phyloP scores from a whole-genome alignment of 2,888 invertebrate genomes.

The Gasteruption jaculator region DNA sequence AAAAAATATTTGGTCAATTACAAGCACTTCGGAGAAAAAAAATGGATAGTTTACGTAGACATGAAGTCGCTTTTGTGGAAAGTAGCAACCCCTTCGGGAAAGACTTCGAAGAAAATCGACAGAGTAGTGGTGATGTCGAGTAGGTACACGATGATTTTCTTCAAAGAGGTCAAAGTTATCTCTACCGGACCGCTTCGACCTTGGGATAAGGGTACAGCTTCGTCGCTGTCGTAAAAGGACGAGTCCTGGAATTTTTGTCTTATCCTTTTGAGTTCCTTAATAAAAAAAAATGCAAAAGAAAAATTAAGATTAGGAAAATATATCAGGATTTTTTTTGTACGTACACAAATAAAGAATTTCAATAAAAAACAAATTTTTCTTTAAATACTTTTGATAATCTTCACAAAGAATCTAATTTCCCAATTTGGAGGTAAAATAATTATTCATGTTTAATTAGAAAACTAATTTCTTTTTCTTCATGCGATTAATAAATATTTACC shows the following conservation, averaged over 20 bases:
- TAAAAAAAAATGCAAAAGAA: constrained; percentile 12
- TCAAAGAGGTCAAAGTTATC: constrained; percentile 54
- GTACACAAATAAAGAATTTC: too few relatives aligned
- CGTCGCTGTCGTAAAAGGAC: constrained; percentile 30
- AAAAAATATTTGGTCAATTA: constrained; percentile 3
- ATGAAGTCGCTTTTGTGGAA: constrained; percentile 59
- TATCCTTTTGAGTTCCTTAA: constrained; percentile 46
- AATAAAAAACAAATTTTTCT: constrained; percentile 23
- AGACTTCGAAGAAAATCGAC: constrained; percentile 65
- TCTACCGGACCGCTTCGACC: constrained; percentile 24
- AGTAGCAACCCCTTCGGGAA: constrained; percentile 56
- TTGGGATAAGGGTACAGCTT: constrained; percentile 34
- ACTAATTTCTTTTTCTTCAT: too few relatives aligned
- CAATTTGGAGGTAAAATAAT: too few relatives aligned
- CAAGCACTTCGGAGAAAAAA: constrained; percentile 7
- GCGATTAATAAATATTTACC: too few relatives aligned
- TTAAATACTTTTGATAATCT: constrained; percentile 27
- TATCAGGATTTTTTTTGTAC: too few relatives aligned
- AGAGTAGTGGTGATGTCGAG: constrained; percentile 69
- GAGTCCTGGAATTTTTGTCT: constrained; percentile 39
- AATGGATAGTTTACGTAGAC: constrained; percentile 43
- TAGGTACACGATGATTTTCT: constrained; percentile 65
- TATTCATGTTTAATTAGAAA: too few relatives aligned
- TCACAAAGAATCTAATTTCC: too few relatives aligned
- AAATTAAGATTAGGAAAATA: background rate